Evolutionary conservation across 1,140 invertebrate species (phyloP).

Genomic region (Ceratosolen solmsi): DNA sequence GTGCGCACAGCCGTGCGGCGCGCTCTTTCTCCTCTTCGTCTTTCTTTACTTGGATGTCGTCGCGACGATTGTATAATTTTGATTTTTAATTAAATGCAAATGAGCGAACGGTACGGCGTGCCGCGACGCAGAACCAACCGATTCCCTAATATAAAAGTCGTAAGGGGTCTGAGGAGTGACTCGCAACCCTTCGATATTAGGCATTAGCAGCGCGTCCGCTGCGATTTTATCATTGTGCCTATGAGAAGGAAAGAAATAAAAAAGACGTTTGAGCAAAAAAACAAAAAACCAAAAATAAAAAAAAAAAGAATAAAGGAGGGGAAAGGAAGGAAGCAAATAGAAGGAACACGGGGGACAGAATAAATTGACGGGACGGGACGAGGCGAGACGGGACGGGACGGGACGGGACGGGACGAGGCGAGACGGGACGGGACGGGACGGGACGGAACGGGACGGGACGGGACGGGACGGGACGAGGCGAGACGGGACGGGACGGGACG

Average conservation of each 20-base stretch:
- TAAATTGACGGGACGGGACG: neutral
- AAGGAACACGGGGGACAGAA: neutral
- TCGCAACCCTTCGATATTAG: no score
- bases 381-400: neutral
- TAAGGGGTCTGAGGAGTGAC: no score
- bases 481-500: neutral
- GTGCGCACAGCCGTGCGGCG: conserved; percentile 36
- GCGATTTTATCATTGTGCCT: no score
- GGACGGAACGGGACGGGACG: neutral
- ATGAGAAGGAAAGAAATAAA: conserved; percentile 7
- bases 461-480: neutral
- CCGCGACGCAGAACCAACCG: neutral
- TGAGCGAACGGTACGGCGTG: neutral
- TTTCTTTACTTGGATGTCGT: conserved; percentile 40
- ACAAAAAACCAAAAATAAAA: neutral
- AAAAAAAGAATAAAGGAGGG: neutral
- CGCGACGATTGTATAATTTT: conserved; percentile 42
- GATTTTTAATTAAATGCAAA: conserved; percentile 20
- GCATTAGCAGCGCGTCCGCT: no score
- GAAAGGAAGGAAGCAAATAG: neutral
- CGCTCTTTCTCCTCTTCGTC: neutral
- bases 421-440: neutral
- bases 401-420: neutral
- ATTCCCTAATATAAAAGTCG: neutral
- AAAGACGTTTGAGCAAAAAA: neutral